Conservation (phyloP, 2,113 vertebrate genomes). For the Takifugu bimaculatus region DNA sequence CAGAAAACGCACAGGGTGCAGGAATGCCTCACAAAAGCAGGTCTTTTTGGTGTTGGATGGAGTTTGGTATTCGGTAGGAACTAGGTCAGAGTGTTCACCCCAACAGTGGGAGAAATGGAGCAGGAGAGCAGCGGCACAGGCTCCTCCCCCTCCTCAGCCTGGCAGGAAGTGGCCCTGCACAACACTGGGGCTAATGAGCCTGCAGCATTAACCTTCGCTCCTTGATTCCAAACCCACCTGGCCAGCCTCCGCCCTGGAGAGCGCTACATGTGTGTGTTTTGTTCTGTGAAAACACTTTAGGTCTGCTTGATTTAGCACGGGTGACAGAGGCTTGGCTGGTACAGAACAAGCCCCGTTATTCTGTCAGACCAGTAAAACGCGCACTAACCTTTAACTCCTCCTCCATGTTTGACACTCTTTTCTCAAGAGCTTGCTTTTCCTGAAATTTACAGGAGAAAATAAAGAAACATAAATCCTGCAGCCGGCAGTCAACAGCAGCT, state of each 20-base stretch:
- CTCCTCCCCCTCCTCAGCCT: constrained; percentile 51
- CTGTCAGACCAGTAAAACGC: background rate
- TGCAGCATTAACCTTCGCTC: constrained; percentile 58
- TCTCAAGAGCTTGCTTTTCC: constrained; percentile 91
- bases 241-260: constrained; percentile 21
- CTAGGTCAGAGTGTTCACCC: constrained; percentile 70
- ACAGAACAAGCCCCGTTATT: constrained; percentile 11
- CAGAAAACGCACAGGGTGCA: constrained; percentile 49
- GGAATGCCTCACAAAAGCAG: constrained; percentile 69
- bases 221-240: constrained; percentile 60
- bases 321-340: constrained; percentile 8
- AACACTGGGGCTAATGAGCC: constrained; percentile 63
- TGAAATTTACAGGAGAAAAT: constrained; percentile 50
- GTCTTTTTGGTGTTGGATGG: constrained; percentile 52
- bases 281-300: constrained; percentile 35
- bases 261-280: constrained; percentile 17
- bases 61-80: constrained; percentile 65
- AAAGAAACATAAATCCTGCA: background rate
- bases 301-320: constrained; percentile 37
- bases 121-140: constrained; percentile 44
- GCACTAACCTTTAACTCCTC: constrained; percentile 90
- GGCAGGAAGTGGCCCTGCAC: constrained; percentile 56
- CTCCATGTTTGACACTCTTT: constrained; percentile 94
- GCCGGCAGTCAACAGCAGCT: background rate
- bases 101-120: constrained; percentile 62